These are phyloP conservation scores for Drosophila paranaensis DNA, from an alignment of 2,888 invertebrate species.

Conservation along the genomic window DNA sequence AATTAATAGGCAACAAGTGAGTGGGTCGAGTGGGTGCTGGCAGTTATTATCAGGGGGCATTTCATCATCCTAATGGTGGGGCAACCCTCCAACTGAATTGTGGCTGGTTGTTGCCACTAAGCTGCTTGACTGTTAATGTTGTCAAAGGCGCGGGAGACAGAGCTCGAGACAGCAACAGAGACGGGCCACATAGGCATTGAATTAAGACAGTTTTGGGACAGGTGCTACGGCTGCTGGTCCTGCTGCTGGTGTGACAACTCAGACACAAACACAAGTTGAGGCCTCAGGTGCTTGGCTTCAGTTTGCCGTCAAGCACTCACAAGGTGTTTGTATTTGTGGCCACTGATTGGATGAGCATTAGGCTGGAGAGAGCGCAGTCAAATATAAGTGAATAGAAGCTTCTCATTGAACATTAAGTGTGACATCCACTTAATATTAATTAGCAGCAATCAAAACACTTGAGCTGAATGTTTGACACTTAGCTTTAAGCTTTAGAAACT, in stretches of 20 bases:
- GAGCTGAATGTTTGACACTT: not conserved
- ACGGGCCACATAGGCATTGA: conserved; percentile 28
- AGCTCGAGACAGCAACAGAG: conserved; percentile 17
- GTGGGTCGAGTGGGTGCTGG: conserved; percentile 20
- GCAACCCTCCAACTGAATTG: conserved; percentile 11
- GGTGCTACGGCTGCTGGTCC: conserved; percentile 3
- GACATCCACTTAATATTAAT: conserved; percentile 1
- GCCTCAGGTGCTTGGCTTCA: conserved; percentile 40
- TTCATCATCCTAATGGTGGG: conserved; percentile 69
- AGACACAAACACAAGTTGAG: conserved; percentile 2
- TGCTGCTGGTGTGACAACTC: not conserved
- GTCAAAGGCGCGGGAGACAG: conserved; percentile 41
- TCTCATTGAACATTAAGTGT: conserved; percentile 1
- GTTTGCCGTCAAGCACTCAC: conserved; percentile 15
- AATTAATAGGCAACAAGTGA: conserved; percentile 77
- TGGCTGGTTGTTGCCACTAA: conserved; percentile 24
- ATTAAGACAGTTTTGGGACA: conserved; percentile 18
- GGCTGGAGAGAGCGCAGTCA: conserved; percentile 10
- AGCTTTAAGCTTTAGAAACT: not conserved
- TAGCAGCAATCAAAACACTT: not conserved
- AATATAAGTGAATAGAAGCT: not conserved
- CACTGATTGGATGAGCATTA: conserved; percentile 30
- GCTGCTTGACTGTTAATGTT: conserved; percentile 23
- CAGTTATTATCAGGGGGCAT: conserved; percentile 45
- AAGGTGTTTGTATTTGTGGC: conserved; percentile 16